Conservation (phyloP, 2,888 invertebrate species). For the Lissonota sp. region DNA sequence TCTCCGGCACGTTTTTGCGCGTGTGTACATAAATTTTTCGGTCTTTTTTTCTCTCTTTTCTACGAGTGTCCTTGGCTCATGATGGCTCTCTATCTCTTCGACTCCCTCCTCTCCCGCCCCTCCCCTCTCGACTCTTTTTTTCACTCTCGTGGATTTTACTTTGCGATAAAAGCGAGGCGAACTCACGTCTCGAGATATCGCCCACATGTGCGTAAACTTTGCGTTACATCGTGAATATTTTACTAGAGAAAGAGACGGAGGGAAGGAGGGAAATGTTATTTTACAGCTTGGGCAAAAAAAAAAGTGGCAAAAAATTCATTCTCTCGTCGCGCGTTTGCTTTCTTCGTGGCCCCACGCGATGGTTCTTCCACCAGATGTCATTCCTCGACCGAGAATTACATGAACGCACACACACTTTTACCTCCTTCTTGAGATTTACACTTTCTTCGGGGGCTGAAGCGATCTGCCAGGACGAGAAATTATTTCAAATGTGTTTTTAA, state of each 20-base stretch:
- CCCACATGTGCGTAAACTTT: conserved; percentile 48
- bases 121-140: neutral
- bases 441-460: no score
- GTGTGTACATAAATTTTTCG: neutral
- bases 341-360: conserved; percentile 70
- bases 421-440: no score
- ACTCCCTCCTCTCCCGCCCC: neutral
- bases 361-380: conserved; percentile 72
- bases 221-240: conserved; percentile 34
- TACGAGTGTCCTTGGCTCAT: conserved; percentile 24
- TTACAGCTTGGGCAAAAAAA: conserved; percentile 33
- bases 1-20: neutral
- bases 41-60: neutral
- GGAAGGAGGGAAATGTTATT: conserved; percentile 31
- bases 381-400: conserved; percentile 42
- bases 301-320: conserved; percentile 46
- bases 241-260: conserved; percentile 2
- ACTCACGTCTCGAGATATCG: conserved; percentile 9
- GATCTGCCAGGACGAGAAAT: no score
- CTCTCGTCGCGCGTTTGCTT: conserved; percentile 28
- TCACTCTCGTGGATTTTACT: conserved; percentile 12
- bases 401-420: neutral
- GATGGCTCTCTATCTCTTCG: no score
- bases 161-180: neutral
- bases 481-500: no score